Base-by-base conservation (phyloP, 1,140 invertebrate genomes). In the Ladona fulva region DNA sequence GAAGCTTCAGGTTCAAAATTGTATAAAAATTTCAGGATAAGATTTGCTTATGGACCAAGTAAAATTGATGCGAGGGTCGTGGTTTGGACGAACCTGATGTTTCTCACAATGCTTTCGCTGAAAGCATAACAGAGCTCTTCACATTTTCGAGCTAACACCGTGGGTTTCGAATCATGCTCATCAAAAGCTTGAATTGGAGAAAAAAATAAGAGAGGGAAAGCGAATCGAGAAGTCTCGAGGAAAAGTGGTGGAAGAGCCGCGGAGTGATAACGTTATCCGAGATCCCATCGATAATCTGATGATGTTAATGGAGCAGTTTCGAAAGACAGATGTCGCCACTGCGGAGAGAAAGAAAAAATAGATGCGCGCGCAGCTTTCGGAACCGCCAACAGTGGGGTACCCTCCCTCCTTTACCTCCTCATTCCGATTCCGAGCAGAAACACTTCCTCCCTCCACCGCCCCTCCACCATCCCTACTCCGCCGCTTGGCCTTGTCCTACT, bases 231-330 rank as follows among this genome's bases (percentile, higher is more conserved):
- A 11, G 44, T 19, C 52, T 16, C 52, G 52, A 22, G 12, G 12
- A 22, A 1, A 22, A 22, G 52, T 3, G 52, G 12, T 3, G 12
- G 52, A 3, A 12, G 14, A 66, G 52, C 5, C 14, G n/a, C 12
- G 52, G 3, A 66, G 52, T 22, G 52, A 37, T 37, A 37, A 37
- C 1, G 29, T 8, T 37, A 37, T 37, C 29, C 12, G 52, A 66
- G 52, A 66, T 6, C 12, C n/a, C n/a, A 66, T 66, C 52, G 52
- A 66, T 66, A 66, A 12, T 66, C 52, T 66, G 52, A 66, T 66
- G 52, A 66, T 66, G 52, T 66, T 66, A 66, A 66, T 66, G n/a
- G 52, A 66, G 52, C 52, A 66, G 52, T 66, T 66, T 66, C 52
- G 52, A 66, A 66, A 66, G 52, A 66, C n/a, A 66, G 52, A 66